Conservation (phyloP, 2,797 vertebrate genomes). For the Pteropus rufus region DNA sequence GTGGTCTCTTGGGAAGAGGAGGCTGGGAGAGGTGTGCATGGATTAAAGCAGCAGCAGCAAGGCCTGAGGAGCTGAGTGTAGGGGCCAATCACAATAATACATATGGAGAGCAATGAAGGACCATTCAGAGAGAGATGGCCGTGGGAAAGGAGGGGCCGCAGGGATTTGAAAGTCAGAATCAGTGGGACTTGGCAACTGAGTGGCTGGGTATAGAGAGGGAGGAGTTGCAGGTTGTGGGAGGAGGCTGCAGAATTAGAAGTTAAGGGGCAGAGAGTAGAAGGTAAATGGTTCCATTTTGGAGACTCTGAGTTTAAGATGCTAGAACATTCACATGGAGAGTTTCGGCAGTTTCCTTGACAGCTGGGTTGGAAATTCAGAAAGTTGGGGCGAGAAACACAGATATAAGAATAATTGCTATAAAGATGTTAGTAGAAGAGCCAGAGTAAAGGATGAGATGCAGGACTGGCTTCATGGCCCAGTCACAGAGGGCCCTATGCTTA, state of each 20-base stretch:
- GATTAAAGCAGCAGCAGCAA: background rate
- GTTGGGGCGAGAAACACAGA: background rate
- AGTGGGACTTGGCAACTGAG: background rate
- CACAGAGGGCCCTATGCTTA: background rate
- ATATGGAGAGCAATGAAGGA: background rate
- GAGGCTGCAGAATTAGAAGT: background rate
- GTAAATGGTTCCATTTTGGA: constrained; percentile 10
- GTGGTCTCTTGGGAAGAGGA: background rate
- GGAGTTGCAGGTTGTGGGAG: background rate
- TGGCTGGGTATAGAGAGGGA: background rate
- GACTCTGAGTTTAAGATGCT: background rate
- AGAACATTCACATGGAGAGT: background rate
- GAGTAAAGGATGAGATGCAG: background rate
- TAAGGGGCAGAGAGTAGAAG: background rate
- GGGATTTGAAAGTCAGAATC: background rate
- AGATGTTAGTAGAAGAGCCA: background rate
- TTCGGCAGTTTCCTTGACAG: background rate
- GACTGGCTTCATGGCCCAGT: background rate
- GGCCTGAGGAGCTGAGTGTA: background rate
- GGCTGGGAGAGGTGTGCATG: background rate
- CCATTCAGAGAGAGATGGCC: background rate
- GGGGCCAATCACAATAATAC: background rate
- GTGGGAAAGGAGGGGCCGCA: background rate
- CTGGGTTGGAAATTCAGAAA: background rate
- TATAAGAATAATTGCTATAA: background rate